Percentiles rank a stretch among this genome's conserved stretches.
Conservation (phyloP, 1,140 invertebrate genomes). For the Calycopis cecrops region DNA sequence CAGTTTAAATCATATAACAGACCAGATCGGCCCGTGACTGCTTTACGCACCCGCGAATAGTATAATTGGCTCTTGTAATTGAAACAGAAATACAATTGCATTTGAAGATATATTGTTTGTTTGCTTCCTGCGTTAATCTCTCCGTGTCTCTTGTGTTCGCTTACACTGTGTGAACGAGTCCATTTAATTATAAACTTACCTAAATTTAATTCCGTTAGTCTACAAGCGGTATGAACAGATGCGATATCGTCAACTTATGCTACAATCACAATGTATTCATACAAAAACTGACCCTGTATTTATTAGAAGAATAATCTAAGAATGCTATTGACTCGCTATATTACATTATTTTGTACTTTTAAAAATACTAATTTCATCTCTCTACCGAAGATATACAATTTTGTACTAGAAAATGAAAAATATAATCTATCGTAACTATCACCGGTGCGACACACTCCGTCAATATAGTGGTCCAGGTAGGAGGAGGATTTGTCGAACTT, state of each 20-base stretch:
- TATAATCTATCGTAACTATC: slow-evolving; percentile 37
- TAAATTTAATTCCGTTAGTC: slow-evolving; percentile 53
- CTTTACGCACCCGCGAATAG: not conserved
- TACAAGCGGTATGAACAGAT: slow-evolving; percentile 60
- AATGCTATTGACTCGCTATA: slow-evolving; percentile 57
- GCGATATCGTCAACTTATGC: slow-evolving; percentile 65
- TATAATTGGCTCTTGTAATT: slow-evolving; percentile 4
- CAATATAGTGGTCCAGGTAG: slow-evolving; percentile 72
- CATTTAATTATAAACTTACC: slow-evolving; percentile 42
- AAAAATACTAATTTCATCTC: slow-evolving; percentile 65
- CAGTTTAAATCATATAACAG: slow-evolving; percentile 1
- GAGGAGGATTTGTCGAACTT: slow-evolving; percentile 73
- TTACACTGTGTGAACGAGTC: not conserved
- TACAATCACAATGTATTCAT: slow-evolving; percentile 75
- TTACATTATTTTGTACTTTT: slow-evolving; percentile 72
- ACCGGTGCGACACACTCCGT: slow-evolving; percentile 42
- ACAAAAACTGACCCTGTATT: slow-evolving; percentile 74
- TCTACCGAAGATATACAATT: slow-evolving; percentile 64
- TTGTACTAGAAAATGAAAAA: slow-evolving; percentile 67
- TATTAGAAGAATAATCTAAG: slow-evolving; percentile 65
- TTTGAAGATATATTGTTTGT: not conserved
- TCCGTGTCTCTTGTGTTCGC: not conserved
- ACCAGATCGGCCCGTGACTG: not conserved
- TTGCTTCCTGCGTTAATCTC: slow-evolving; percentile 2
- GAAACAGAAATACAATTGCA: not conserved